A percentile compares a stretch with the other conserved stretches of the same genome.
These are phyloP conservation scores for Callorhinus ursinus DNA, from an alignment of 2,113 vertebrate species.

Conservation along the genomic window DNA sequence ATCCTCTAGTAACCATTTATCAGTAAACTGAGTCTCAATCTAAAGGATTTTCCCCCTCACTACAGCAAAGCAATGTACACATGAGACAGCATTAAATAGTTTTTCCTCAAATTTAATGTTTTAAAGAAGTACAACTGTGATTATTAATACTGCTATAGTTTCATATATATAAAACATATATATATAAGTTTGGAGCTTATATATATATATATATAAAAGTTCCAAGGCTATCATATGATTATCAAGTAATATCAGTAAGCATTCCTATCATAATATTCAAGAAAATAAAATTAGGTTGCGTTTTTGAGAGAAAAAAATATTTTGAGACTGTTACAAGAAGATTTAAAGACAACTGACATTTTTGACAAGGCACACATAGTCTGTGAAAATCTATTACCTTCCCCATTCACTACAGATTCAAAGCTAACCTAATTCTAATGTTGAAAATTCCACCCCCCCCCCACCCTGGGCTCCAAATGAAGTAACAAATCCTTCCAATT, in stretches of 20 bases:
- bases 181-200: not conserved
- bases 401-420: constrained; percentile 67
- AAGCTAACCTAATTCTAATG: constrained; percentile 40
- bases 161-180: not conserved
- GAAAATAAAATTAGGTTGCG: constrained; percentile 54
- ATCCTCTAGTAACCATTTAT: constrained; percentile 57
- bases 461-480: constrained; percentile 29
- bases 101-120: constrained; percentile 78
- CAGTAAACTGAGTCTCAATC: constrained; percentile 56
- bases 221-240: constrained; percentile 75
- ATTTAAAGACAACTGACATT: constrained; percentile 73
- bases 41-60: constrained; percentile 39
- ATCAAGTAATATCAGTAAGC: constrained; percentile 74
- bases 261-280: constrained; percentile 74
- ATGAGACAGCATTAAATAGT: constrained; percentile 62
- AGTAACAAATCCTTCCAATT: constrained; percentile 47
- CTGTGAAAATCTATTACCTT: constrained; percentile 77
- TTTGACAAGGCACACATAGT: constrained; percentile 80
- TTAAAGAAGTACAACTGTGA: constrained; percentile 69
- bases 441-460: constrained; percentile 54
- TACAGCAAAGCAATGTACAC: constrained; percentile 74
- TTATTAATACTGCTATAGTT: constrained; percentile 79
- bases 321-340: constrained; percentile 65
- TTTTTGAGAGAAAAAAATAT: constrained; percentile 55
- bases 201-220: constrained; percentile 37